Evolutionary conservation across 2,113 vertebrate species (phyloP).

Genomic region (Hydrolagus affinis): DNA sequence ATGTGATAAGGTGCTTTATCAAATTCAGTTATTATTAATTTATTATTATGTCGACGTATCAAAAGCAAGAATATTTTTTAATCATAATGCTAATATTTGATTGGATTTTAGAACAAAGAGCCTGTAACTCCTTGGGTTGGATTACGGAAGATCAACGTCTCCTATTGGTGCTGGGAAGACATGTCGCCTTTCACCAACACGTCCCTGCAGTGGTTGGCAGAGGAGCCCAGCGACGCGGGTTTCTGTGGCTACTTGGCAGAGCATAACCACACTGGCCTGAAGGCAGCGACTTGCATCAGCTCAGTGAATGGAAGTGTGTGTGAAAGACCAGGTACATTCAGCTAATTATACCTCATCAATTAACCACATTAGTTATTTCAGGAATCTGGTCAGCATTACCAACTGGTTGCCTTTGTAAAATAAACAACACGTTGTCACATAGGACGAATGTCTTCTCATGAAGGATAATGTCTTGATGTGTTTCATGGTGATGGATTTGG

Average conservation of each 20-base stretch:
- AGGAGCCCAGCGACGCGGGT: conserved; percentile 83
- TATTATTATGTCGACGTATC: no score
- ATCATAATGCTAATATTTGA: background rate
- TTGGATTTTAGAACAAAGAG: conserved; percentile 60
- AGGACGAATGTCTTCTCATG: no score
- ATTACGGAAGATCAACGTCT: conserved; percentile 89
- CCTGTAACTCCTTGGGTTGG: conserved; percentile 90
- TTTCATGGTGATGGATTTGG: no score
- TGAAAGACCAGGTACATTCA: conserved; percentile 71
- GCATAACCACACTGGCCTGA: conserved; percentile 66
- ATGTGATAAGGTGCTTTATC: no score
- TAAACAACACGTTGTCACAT: no score
- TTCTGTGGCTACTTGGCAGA: conserved; percentile 91
- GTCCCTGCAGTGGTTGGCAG: conserved; percentile 76
- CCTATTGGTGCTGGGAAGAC: conserved; percentile 98
- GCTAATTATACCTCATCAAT: no score
- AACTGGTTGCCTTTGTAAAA: no score
- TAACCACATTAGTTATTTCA: background rate
- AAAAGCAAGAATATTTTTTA: no score
- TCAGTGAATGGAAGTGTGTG: conserved; percentile 80
- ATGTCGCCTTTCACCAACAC: conserved; percentile 96
- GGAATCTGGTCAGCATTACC: background rate
- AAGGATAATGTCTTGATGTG: no score
- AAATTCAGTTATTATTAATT: no score
- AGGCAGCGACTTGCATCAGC: conserved; percentile 83